These are phyloP conservation scores for Nyctalus aviator DNA, from an alignment of 2,797 vertebrate genomes.

Conservation along the genomic window DNA sequence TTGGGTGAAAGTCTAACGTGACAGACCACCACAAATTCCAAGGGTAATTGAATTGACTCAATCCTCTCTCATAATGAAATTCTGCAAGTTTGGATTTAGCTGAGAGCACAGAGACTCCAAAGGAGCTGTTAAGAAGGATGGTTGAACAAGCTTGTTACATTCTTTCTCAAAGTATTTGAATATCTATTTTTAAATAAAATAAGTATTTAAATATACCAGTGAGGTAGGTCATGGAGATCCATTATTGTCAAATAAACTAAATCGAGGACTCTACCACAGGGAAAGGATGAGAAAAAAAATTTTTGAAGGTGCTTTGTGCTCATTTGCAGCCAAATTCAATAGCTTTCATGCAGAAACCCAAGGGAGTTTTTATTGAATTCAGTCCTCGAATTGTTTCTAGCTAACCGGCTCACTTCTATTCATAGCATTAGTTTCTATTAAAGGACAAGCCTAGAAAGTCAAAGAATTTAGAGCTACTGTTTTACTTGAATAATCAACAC, in stretches of 20 bases:
- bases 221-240: constrained; percentile 69
- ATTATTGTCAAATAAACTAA: constrained; percentile 78
- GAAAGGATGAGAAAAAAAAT: constrained; percentile 36
- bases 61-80: constrained; percentile 76
- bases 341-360: constrained; percentile 79
- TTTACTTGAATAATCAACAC: constrained; percentile 70
- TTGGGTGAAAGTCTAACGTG: constrained; percentile 62
- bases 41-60: constrained; percentile 80
- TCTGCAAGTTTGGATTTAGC: constrained; percentile 80
- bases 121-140: constrained; percentile 76
- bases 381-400: constrained; percentile 79
- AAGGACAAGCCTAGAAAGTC: constrained; percentile 74
- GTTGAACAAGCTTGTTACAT: constrained; percentile 75
- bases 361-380: constrained; percentile 79
- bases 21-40: constrained; percentile 76
- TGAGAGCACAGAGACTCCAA: constrained; percentile 78
- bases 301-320: constrained; percentile 72
- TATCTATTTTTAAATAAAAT: constrained; percentile 78
- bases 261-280: constrained; percentile 60
- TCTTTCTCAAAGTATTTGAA: constrained; percentile 65
- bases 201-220: constrained; percentile 72
- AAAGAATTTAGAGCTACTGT: constrained; percentile 71
- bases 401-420: constrained; percentile 74
- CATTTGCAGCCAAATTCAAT: constrained; percentile 81
- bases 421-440: constrained; percentile 80